Percentiles rank a stretch among this genome's conserved stretches.
These are phyloP conservation scores for Otus scops DNA, from an alignment of 2,797 vertebrate genomes.

Conservation along the genomic window DNA sequence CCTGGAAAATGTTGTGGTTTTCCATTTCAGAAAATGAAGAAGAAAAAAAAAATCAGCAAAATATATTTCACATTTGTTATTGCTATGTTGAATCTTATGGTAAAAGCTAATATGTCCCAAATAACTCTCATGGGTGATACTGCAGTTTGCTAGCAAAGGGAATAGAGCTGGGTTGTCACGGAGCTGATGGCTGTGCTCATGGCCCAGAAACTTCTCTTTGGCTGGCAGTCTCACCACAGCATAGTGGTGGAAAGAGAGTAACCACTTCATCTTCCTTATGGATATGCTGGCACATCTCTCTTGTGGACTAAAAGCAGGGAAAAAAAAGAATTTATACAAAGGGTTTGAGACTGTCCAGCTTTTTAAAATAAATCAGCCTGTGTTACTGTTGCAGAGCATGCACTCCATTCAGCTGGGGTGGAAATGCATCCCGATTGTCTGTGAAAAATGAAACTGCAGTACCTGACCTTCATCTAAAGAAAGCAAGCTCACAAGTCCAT, in stretches of 20 bases:
- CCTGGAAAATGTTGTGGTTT: neutral
- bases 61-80: neutral
- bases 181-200: neutral
- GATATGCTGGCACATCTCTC: neutral
- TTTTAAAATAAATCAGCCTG: neutral
- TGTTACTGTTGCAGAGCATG: neutral
- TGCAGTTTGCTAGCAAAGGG: neutral
- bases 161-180: neutral
- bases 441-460: neutral
- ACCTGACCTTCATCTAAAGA: neutral
- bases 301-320: neutral
- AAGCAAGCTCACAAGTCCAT: neutral
- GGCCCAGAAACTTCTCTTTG: neutral
- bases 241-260: neutral
- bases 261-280: neutral
- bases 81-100: neutral
- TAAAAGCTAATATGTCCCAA: neutral
- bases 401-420: neutral
- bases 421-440: neutral
- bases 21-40: neutral
- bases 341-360: neutral
- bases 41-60: neutral
- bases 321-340: neutral
- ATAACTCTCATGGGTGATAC: neutral
- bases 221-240: neutral